Base-by-base conservation (phyloP, 2,797 vertebrate species). In the Amblyraja radiata region DNA sequence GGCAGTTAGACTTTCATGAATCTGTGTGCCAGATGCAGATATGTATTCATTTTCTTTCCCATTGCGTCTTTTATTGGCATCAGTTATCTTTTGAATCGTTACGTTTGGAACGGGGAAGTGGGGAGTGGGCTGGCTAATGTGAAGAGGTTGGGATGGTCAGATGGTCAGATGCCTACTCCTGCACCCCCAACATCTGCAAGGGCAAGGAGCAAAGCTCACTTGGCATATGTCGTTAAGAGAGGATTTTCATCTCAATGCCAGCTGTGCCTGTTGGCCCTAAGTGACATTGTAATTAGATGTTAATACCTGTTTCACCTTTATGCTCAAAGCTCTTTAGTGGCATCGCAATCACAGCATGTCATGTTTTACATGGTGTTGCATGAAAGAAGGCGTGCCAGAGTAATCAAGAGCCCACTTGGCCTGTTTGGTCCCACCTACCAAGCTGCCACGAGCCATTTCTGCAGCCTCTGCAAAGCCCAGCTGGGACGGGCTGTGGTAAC, bases 291-390 rank as follows among this genome's bases (percentile, higher is more conserved):
- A 36, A 68, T 88, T 88, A 65, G n/a, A 88, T 36, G 54, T n/a
- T 54, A 84, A 18, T 88, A 36, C 63, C 63, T 21, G 6, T 10
- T 68, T 88, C 61, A 68, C 84, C 84, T 68, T 68, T 68, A 68
- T 68, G 61, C 84, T 65, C 61, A n/a, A 36, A 68, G n/a, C n/a
- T 88, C 84, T 68, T 63, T 32, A 88, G 84, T 65, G 61, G 61
- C 84, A 68, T 65, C 61, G 63, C 58, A 86, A 32, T 86, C 83
- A 88, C 84, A 88, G 84, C 7, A 18, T 68, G 84, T 88, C 63
- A 32, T 88, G 84, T 88, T 88, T 88, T 88, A 88, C 84, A 88
- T 21, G 84, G 14, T 21, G 10, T 21, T 88, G 84, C 61, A 88
- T 36, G 7, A 21, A 68, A 88, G 84, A 68, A 65, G 63, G 61